Evolutionary conservation across 2,888 invertebrate species (phyloP).

Genomic region (Trisateles emortualis): DNA sequence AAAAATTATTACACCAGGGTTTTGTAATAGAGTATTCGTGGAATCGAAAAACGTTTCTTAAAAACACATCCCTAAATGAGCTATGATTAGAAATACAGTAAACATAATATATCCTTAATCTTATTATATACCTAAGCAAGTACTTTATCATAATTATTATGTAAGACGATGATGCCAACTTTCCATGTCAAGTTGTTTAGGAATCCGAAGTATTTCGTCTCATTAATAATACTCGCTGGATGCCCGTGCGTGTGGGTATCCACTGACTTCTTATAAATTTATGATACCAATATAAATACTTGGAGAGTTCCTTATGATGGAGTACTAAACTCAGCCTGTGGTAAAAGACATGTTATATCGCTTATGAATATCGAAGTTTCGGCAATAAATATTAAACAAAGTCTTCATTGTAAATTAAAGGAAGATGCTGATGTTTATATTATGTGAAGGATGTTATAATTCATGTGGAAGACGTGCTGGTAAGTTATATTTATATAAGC

Average conservation of each 20-base stretch:
- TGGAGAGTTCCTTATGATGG: slow-evolving; percentile 65
- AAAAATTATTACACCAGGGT: too few species aligned
- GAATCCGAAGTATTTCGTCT: slow-evolving; percentile 63
- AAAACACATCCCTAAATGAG: too few species aligned
- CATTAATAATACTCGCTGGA: slow-evolving; percentile 72
- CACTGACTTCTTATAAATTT: slow-evolving; percentile 75
- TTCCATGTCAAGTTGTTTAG: slow-evolving; percentile 65
- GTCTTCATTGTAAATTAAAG: slow-evolving; percentile 41
- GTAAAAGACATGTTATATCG: slow-evolving; percentile 42
- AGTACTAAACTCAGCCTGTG: slow-evolving; percentile 52
- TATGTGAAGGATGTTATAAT: slow-evolving; percentile 23
- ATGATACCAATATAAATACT: slow-evolving; percentile 82
- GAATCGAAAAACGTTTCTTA: neutral
- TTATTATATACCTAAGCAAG: neutral
- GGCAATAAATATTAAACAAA: slow-evolving; percentile 34
- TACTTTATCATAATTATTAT: slow-evolving; percentile 37
- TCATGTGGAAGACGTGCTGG: neutral
- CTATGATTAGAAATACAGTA: too few species aligned
- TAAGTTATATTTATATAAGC: too few species aligned
- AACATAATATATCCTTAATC: neutral
- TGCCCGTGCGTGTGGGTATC: slow-evolving; percentile 65
- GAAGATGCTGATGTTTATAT: slow-evolving; percentile 31
- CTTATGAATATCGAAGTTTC: slow-evolving; percentile 37
- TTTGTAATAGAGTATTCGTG: too few species aligned
- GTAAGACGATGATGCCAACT: slow-evolving; percentile 48